Evolutionary conservation across 2,113 vertebrate species (phyloP).

Genomic region (Brachyhypopomus gauderio): DNA sequence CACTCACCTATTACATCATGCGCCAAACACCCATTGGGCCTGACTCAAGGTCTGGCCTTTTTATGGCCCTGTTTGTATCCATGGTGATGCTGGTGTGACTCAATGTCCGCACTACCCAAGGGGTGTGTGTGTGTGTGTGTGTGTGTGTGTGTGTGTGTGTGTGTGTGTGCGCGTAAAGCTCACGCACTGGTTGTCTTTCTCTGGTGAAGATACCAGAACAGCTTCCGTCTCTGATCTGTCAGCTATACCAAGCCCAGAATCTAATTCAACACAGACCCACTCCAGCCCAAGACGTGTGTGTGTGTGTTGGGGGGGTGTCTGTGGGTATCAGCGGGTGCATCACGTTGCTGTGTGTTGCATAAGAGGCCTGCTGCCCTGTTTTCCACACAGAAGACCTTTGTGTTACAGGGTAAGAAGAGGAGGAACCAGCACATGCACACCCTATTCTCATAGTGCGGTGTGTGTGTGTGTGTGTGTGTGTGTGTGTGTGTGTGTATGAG

Average conservation of each 20-base stretch:
- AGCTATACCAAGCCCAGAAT: not conserved
- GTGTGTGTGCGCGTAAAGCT: not conserved
- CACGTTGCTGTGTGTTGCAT: conserved; percentile 69
- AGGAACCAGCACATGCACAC: conserved; percentile 61
- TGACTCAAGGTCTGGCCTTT: conserved; percentile 27
- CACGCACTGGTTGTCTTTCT: not conserved
- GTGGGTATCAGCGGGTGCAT: conserved; percentile 69
- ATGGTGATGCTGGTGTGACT: conserved; percentile 32
- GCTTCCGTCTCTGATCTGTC: not conserved
- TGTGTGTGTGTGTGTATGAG: not conserved
- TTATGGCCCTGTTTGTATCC: conserved; percentile 26
- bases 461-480: not conserved
- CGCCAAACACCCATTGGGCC: not conserved
- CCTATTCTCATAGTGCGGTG: conserved; percentile 50
- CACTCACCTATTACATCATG: not conserved
- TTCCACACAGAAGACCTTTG: conserved; percentile 67
- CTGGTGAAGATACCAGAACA: not conserved
- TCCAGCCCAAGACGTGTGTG: conserved; percentile 54
- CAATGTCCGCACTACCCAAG: conserved; percentile 6
- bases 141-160: no score
- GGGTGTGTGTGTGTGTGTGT: no score
- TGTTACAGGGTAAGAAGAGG: conserved; percentile 68
- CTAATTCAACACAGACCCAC: not conserved
- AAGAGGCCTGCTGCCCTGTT: conserved; percentile 63
- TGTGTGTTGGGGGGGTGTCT: not conserved